Evolutionary conservation across 2,888 invertebrate genomes (phyloP), one percentile per base, ranked within the genome.

Genomic region (Pterostichus niger): DNA sequence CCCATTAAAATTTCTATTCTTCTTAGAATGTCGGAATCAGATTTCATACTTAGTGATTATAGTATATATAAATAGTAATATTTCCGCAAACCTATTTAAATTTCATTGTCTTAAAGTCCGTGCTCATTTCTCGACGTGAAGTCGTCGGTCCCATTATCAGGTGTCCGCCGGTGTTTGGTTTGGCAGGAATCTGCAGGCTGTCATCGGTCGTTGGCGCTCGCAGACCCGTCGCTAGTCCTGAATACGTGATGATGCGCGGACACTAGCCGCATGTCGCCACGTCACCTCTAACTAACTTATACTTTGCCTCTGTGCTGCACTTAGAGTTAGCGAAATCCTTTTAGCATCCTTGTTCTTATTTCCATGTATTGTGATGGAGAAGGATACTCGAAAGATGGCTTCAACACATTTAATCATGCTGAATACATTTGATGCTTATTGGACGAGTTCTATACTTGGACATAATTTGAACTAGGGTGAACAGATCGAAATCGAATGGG

Each of bases 201-300:
- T 56, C 56, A 56, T 3, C 56, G 56, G 56, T 56, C 56, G 56
- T 56, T 56, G 17, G 56, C 56, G 56, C 56, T 56, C 17, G 9
- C 56, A 17, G 9, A 10, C 9, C 56, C 17, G 13, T 49, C 49
- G 11, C 56, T 17, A 71, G 44, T 44, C 68, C 17, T 71, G 68
- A 71, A 71, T 44, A 71, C 24, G 44, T 71, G 68, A 71, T 71
- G 68, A 71, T 40, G 68, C 40, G 40, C 17, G 68, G 68, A 71
- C 44, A 71, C 15, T 71, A 17, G 68, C 15, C 64, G 64, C 68
- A 71, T 44, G 68, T 71, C 68, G 68, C 68, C 68, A 71, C 68
- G 68, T 71, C 44, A 64, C 64, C 35, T 49, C n/a, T 64, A 64
- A 64, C 64, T 5, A 64, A 64, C 64, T 64, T 64, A 64, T n/a